Percentiles rank a stretch among this genome's conserved stretches.
Evolutionary conservation across 2,113 vertebrate genomes (phyloP).

Genomic region (Bagarius yarrelli): DNA sequence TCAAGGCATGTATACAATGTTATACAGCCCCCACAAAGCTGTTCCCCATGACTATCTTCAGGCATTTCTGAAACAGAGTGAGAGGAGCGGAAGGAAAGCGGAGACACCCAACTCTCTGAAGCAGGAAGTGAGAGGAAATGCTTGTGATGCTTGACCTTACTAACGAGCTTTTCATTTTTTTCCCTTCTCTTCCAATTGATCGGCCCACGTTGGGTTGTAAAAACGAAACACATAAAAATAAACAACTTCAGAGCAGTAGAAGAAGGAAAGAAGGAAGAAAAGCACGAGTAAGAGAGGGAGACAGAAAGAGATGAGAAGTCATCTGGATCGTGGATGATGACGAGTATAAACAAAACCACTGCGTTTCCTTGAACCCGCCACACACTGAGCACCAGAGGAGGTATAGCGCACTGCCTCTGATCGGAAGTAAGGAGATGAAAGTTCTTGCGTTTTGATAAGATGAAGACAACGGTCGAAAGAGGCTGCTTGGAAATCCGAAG

Average conservation of each 20-base stretch:
- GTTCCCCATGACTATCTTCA: background rate
- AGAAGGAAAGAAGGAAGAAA: background rate
- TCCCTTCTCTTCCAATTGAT: background rate
- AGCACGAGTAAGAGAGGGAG: background rate
- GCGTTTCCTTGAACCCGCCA: conserved; percentile 11
- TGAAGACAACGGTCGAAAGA: background rate
- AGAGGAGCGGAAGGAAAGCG: conserved; percentile 8
- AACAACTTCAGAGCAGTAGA: background rate
- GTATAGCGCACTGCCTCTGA: background rate
- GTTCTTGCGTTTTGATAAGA: conserved; percentile 28
- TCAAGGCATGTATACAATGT: background rate
- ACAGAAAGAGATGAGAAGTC: background rate
- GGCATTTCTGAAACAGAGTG: background rate
- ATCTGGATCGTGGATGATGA: background rate
- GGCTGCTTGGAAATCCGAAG: background rate
- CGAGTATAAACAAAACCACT: background rate
- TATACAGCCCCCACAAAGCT: background rate
- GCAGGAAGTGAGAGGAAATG: conserved; percentile 33
- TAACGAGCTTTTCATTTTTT: conserved; percentile 34
- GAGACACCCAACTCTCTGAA: conserved; percentile 27
- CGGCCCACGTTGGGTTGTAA: background rate
- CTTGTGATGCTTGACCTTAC: conserved; percentile 29
- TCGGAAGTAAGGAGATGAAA: conserved; percentile 32
- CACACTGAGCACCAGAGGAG: background rate
- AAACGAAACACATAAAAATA: background rate